Evolutionary conservation across 1,140 invertebrate species (phyloP).

Genomic region (Hypothenemus hampei): DNA sequence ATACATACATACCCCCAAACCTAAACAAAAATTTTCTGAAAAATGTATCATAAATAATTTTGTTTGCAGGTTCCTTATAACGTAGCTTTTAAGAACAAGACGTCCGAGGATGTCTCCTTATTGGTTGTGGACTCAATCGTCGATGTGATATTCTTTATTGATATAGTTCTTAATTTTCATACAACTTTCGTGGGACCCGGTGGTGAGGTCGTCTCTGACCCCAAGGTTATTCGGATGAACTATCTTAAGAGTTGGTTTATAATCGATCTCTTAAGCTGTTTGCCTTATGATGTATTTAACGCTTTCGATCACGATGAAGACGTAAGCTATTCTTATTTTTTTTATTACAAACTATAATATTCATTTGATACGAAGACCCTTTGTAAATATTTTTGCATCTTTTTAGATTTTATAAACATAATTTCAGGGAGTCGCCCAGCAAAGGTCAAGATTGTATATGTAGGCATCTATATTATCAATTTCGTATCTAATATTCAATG

Average conservation of each 20-base stretch:
- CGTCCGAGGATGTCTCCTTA: slow-evolving; percentile 95
- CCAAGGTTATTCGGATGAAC: slow-evolving; percentile 96
- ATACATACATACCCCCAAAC: background rate
- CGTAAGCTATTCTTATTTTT: too few species aligned
- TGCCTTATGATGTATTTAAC: slow-evolving; percentile 99
- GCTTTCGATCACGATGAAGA: slow-evolving; percentile 99
- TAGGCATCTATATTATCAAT: too few species aligned
- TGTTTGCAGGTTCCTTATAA: slow-evolving; percentile 80
- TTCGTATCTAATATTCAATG: too few species aligned
- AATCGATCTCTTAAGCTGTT: slow-evolving; percentile 96
- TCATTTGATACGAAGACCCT: too few species aligned
- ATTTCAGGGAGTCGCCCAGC: too few species aligned
- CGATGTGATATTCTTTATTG: slow-evolving; percentile 99
- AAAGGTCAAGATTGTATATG: too few species aligned
- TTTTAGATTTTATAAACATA: too few species aligned
- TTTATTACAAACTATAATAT: too few species aligned
- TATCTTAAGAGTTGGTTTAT: slow-evolving; percentile 99
- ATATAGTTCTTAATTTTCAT: slow-evolving; percentile 99
- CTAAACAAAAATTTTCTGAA: too few species aligned
- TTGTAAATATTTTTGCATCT: too few species aligned
- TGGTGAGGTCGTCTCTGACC: slow-evolving; percentile 96
- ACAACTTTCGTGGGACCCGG: slow-evolving; percentile 99
- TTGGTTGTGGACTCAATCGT: slow-evolving; percentile 98
- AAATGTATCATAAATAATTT: background rate
- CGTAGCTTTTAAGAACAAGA: slow-evolving; percentile 99